Conservation (phyloP, 2,888 invertebrate genomes). For the Zygothrica quintamaculata region DNA sequence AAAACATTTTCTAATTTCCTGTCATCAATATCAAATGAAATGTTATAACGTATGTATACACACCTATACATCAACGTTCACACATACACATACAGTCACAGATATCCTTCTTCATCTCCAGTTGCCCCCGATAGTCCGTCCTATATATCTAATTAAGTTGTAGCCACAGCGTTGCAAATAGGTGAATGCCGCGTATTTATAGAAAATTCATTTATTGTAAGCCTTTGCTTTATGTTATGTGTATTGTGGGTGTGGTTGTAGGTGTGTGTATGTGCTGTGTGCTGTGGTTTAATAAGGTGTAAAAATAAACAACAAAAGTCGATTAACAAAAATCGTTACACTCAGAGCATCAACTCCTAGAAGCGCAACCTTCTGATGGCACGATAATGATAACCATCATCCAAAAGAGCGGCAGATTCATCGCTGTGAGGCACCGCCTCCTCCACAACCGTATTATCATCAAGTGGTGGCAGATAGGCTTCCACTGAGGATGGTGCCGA, state of each 20-base stretch:
- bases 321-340: slow-evolving; percentile 54
- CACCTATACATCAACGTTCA: slow-evolving; percentile 13
- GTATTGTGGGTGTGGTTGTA: slow-evolving; percentile 7
- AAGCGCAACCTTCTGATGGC: slow-evolving; percentile 62
- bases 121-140: background rate
- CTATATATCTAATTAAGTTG: slow-evolving; percentile 49
- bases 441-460: slow-evolving; percentile 53
- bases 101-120: no score
- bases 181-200: slow-evolving; percentile 25
- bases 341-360: slow-evolving; percentile 16
- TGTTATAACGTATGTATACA: slow-evolving; percentile 52
- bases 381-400: slow-evolving; percentile 79
- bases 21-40: slow-evolving; percentile 80
- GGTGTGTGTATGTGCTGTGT: slow-evolving; percentile 2
- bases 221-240: slow-evolving; percentile 14
- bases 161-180: slow-evolving; percentile 21
- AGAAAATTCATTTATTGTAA: slow-evolving; percentile 45
- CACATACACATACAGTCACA: background rate
- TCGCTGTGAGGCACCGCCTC: slow-evolving; percentile 52
- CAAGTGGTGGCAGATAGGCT: slow-evolving; percentile 73
- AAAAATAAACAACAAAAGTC: slow-evolving; percentile 67
- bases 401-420: slow-evolving; percentile 60
- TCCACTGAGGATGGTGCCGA: slow-evolving; percentile 22
- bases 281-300: slow-evolving; percentile 20
- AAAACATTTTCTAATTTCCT: slow-evolving; percentile 80